A percentile compares a stretch with the other conserved stretches of the same genome.
Evolutionary conservation across 1,140 invertebrate genomes (phyloP).

Genomic region (Palaemon carinicauda): DNA sequence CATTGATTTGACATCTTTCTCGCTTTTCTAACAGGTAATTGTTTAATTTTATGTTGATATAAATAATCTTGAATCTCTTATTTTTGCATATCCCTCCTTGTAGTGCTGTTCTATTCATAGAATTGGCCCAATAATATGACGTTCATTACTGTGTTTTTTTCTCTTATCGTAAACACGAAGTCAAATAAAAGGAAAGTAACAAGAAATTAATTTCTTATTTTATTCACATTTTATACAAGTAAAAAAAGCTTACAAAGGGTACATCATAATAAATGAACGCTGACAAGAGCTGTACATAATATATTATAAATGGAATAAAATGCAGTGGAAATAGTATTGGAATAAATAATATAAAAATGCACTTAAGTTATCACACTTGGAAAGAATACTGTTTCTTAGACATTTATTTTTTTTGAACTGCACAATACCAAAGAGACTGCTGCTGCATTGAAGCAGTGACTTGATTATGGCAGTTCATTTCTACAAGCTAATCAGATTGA

Average conservation of each 20-base stretch:
- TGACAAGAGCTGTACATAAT: slow-evolving; percentile 38
- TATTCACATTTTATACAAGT: slow-evolving; percentile 56
- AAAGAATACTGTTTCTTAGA: slow-evolving; percentile 53
- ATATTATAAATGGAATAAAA: not conserved
- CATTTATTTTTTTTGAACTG: slow-evolving; percentile 29
- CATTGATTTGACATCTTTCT: too few species aligned
- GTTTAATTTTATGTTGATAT: too few species aligned
- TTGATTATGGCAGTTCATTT: slow-evolving; percentile 52
- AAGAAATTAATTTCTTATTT: slow-evolving; percentile 17
- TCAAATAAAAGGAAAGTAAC: not conserved
- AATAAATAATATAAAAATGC: slow-evolving; percentile 48
- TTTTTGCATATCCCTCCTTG: too few species aligned
- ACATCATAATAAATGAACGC: slow-evolving; percentile 10
- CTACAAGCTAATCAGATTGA: not conserved
- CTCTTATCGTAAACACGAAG: too few species aligned
- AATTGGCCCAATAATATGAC: too few species aligned
- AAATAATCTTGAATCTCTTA: too few species aligned
- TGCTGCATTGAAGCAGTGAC: slow-evolving; percentile 36
- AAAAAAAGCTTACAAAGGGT: slow-evolving; percentile 21
- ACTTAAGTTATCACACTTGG: slow-evolving; percentile 37
- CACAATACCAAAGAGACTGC: slow-evolving; percentile 51
- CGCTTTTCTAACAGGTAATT: too few species aligned
- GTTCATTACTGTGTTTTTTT: too few species aligned
- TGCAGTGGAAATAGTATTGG: not conserved
- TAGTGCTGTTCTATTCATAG: too few species aligned